Conservation (phyloP, 2,888 invertebrate genomes). For the Barypeithes pellucidus region DNA sequence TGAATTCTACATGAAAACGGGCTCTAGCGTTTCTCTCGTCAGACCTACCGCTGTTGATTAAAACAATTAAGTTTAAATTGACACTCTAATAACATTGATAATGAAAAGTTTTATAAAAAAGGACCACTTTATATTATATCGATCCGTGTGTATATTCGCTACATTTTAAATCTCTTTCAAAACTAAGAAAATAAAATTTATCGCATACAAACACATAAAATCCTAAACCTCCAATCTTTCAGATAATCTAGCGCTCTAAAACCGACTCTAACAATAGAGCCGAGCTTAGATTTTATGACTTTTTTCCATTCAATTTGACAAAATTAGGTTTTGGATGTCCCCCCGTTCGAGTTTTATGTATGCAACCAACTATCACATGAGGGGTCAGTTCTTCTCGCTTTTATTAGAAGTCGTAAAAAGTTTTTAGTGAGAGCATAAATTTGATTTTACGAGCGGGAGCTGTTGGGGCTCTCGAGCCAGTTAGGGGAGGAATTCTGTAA, state of each 20-base stretch:
- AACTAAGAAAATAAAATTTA: conserved; percentile 33
- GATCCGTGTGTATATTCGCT: neutral
- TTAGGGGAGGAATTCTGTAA: conserved; percentile 18
- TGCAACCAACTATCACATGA: conserved; percentile 29
- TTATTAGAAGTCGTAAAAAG: conserved; percentile 42
- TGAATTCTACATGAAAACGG: no score
- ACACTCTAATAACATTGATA: no score
- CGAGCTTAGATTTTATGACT: conserved; percentile 47
- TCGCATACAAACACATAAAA: conserved; percentile 44
- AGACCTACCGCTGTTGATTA: no score
- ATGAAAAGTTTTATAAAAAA: neutral
- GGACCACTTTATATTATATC: neutral
- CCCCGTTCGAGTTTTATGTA: conserved; percentile 36
- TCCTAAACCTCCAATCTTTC: conserved; percentile 44
- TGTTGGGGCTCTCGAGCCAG: neutral
- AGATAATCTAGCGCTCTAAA: conserved; percentile 44
- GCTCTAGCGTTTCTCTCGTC: no score
- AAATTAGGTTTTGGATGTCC: conserved; percentile 41
- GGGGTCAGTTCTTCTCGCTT: conserved; percentile 41
- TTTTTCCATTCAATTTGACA: conserved; percentile 51
- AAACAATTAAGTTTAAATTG: no score
- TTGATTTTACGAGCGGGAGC: conserved; percentile 37
- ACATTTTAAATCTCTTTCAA: conserved; percentile 5
- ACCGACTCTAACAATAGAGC: conserved; percentile 48
- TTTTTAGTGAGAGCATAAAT: conserved; percentile 41